Evolutionary conservation across 2,113 vertebrate genomes (phyloP).

Genomic region (Sialia sialis): DNA sequence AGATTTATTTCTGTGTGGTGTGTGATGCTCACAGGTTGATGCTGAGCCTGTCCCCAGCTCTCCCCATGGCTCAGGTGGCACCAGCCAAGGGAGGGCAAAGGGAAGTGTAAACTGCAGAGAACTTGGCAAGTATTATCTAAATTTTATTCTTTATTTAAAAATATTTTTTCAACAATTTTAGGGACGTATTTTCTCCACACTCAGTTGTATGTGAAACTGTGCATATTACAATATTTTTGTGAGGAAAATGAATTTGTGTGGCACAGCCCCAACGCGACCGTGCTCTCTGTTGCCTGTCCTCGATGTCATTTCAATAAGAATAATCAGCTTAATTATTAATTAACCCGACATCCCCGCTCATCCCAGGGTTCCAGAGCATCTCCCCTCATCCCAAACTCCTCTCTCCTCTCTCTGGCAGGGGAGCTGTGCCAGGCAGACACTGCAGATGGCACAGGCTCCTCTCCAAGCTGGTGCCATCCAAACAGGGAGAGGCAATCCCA

Average conservation of each 20-base stretch:
- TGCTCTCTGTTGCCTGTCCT: not conserved
- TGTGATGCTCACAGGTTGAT: too few relatives aligned
- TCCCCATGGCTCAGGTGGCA: too few relatives aligned
- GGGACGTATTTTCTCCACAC: not conserved
- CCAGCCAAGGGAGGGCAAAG: too few relatives aligned
- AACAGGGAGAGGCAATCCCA: conserved; percentile 8
- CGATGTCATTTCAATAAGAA: not conserved
- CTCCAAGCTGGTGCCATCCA: conserved; percentile 39
- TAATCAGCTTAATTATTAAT: not conserved
- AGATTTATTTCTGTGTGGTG: too few relatives aligned
- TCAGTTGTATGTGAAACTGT: not conserved
- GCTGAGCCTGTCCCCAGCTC: too few relatives aligned
- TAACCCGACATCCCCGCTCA: too few relatives aligned
- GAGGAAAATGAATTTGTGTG: not conserved
- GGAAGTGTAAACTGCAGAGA: not conserved
- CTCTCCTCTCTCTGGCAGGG: too few relatives aligned
- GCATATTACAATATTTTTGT: not conserved
- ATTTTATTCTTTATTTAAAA: too few relatives aligned
- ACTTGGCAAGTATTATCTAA: not conserved
- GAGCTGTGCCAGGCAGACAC: conserved; percentile 24
- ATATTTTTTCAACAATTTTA: not conserved
- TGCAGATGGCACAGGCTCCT: not conserved
- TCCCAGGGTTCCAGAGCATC: not conserved
- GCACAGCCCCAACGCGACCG: too few relatives aligned
- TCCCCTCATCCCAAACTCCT: not conserved